Percentiles rank a stretch among this genome's conserved stretches.
phyloP scores from a whole-genome alignment of 2,888 invertebrate species.

The Cheilosia variabilis region DNA sequence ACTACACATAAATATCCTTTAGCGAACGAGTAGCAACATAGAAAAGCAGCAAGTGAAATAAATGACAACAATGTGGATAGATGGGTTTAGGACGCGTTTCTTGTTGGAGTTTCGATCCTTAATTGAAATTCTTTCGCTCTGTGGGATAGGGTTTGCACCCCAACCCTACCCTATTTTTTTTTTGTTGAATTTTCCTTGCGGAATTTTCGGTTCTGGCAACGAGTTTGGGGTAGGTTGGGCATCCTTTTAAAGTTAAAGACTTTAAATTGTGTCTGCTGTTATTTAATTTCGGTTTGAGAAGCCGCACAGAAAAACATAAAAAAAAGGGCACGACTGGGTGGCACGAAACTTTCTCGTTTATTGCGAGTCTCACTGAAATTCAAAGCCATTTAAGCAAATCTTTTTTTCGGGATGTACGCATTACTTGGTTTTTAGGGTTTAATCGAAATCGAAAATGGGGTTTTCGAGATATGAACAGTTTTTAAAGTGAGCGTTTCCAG shows the following conservation, averaged over 20 bases:
- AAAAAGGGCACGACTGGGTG: no score
- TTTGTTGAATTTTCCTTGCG: background rate
- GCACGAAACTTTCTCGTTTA: no score
- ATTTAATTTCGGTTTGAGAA: background rate
- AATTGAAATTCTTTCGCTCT: slow-evolving; percentile 68
- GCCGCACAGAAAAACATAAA: no score
- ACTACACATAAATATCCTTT: slow-evolving; percentile 54
- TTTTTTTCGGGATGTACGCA: no score
- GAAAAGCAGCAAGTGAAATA: slow-evolving; percentile 44
- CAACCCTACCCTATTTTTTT: background rate
- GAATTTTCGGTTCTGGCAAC: background rate
- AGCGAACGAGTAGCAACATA: slow-evolving; percentile 12
- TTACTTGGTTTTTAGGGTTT: no score
- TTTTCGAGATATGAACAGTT: no score
- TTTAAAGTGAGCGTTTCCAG: no score
- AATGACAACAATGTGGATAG: slow-evolving; percentile 57
- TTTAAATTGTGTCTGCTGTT: background rate
- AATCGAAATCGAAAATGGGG: no score
- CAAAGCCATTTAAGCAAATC: no score
- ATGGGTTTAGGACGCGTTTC: slow-evolving; percentile 51
- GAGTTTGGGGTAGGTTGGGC: background rate
- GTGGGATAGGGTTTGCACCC: background rate
- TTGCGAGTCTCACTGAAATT: no score
- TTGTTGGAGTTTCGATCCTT: slow-evolving; percentile 48
- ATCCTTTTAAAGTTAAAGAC: background rate